Evolutionary conservation across 2,113 vertebrate species (phyloP).

Genomic region (Boulengeromyrus knoepffleri): DNA sequence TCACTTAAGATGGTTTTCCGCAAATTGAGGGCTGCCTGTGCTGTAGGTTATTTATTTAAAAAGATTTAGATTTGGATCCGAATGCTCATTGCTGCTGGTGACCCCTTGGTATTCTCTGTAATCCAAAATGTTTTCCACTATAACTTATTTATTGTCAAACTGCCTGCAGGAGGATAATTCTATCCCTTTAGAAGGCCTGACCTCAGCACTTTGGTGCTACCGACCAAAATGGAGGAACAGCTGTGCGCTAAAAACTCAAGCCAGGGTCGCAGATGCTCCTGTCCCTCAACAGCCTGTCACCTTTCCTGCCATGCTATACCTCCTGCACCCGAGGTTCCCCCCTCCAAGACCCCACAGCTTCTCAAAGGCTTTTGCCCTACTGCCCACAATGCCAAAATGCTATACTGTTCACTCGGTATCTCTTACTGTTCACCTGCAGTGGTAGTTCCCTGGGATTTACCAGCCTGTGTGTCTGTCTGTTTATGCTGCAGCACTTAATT

Average conservation of each 20-base stretch:
- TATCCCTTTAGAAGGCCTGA: slow-evolving; percentile 11
- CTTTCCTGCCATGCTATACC: not conserved
- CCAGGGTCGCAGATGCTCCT: slow-evolving; percentile 9
- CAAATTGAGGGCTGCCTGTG: not conserved
- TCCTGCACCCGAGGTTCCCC: not conserved
- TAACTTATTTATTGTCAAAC: slow-evolving; percentile 17
- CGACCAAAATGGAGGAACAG: slow-evolving; percentile 14
- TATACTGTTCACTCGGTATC: not conserved
- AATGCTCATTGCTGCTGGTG: slow-evolving; percentile 36
- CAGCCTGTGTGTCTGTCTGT: not conserved
- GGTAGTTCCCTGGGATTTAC: not conserved
- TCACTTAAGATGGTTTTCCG: not conserved
- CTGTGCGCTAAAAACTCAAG: slow-evolving; percentile 12
- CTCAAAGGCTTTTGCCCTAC: too few species aligned
- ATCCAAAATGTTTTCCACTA: not conserved
- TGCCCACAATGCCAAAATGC: not conserved
- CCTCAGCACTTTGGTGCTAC: slow-evolving; percentile 21
- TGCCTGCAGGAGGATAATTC: slow-evolving; percentile 18
- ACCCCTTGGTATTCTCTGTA: not conserved
- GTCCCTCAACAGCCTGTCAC: slow-evolving; percentile 5
- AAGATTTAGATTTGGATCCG: not conserved
- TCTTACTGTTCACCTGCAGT: not conserved
- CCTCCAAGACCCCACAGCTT: not conserved
- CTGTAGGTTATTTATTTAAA: not conserved
- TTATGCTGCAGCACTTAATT: not conserved